Evolutionary conservation across 2,888 invertebrate species (phyloP), one percentile per base, ranked within the genome.

Genomic region (Drosophila testacea): DNA sequence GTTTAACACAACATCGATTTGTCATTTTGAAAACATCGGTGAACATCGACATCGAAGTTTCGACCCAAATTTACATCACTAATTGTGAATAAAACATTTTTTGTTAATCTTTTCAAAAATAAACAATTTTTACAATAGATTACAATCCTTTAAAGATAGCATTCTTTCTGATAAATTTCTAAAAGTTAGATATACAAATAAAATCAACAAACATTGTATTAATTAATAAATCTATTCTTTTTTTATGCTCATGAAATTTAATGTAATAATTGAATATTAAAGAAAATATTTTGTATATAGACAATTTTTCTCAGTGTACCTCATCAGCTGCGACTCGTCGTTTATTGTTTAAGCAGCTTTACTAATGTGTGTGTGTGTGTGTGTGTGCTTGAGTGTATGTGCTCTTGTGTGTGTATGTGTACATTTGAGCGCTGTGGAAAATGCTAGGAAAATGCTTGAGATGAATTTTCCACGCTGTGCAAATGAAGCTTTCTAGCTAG

Each of bases 361-460:
- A 7, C 42, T 27, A 44, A 6, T 32, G 6, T 32, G 32, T 2
- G 32, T 32, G 32, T 32, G 32, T 42, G 9, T 50, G 11, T 41
- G 34, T n/a, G 42, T 56, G 28, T 42, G 36, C 48, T 13, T 52
- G 16, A 27, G 2, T 38, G 22, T 41, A 34, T 10, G 38, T 27
- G 22, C 28, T 16, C 32, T 11, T 46, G n/a, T 56, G 60, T 48
- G 22, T n/a, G 27, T 61, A 55, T 30, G 27, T 61, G 62, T 30
- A 50, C 44, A 39, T 44, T 42, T 10, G 30, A 61, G 47, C 22
- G 57, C 39, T 55, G 34, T 63, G 42, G 51, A 50, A 39, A 34
- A 55, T 60, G 47, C 62, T 73, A 54, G 65, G 57, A 57, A 77
- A 77, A 72, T 66, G 47, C 63, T 60, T 60, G 44, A 60, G 51